These are phyloP conservation scores for Saccostrea cuccullata DNA, from an alignment of 1,140 invertebrate genomes.

Conservation along the genomic window DNA sequence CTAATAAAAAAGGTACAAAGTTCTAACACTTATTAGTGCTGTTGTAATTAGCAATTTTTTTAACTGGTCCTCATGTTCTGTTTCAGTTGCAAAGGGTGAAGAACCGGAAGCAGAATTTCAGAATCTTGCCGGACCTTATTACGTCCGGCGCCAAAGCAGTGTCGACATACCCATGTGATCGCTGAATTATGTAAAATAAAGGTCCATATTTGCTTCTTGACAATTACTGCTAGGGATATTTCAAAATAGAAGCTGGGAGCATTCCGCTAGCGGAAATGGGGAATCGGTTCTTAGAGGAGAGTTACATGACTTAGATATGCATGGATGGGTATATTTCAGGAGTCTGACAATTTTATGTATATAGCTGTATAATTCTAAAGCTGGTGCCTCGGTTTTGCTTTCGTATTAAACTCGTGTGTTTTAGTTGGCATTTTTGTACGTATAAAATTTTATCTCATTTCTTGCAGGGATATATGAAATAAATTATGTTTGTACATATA, in stretches of 20 bases:
- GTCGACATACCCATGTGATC: slow-evolving; percentile 54
- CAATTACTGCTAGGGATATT: neutral
- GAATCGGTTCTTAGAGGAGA: neutral
- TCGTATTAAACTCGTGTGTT: neutral
- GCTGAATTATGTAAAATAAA: neutral
- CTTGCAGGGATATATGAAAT: slow-evolving; percentile 28
- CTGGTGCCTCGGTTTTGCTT: slow-evolving; percentile 16
- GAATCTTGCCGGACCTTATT: slow-evolving; percentile 59
- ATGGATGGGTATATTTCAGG: neutral
- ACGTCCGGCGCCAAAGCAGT: slow-evolving; percentile 70
- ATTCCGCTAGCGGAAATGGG: slow-evolving; percentile 12
- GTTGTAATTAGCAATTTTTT: too few relatives aligned
- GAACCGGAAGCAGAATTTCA: slow-evolving; percentile 48
- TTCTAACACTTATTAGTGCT: too few relatives aligned
- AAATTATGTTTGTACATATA: slow-evolving; percentile 28
- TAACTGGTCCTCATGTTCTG: neutral
- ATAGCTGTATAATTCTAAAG: neutral
- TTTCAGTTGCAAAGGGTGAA: slow-evolving; percentile 65
- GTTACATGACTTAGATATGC: neutral
- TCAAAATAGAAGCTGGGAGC: neutral
- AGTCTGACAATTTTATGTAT: slow-evolving; percentile 4
- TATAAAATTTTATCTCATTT: neutral
- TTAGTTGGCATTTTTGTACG: neutral
- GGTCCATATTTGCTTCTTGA: slow-evolving; percentile 16
- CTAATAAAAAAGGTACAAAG: too few relatives aligned